Percentiles rank a stretch among this genome's conserved stretches.
Conservation (phyloP, 2,888 invertebrate species). For the Agapostemon virescens region DNA sequence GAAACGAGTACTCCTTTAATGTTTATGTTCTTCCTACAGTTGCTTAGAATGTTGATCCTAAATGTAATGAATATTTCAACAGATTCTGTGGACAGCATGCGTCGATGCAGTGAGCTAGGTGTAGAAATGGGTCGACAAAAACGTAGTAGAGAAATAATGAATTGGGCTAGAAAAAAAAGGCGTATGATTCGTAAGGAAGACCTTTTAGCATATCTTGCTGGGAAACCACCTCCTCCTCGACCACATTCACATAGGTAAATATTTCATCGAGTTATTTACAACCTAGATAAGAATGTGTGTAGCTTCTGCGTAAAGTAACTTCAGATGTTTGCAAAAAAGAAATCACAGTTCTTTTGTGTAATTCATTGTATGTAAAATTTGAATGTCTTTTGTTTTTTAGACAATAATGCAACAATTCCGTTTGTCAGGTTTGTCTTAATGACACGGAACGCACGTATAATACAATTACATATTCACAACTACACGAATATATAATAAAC, state of each 20-base stretch:
- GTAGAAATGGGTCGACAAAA: slow-evolving; percentile 88
- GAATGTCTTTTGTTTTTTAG: slow-evolving; percentile 21
- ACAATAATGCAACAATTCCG: slow-evolving; percentile 25
- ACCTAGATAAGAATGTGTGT: neutral
- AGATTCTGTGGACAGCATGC: slow-evolving; percentile 88
- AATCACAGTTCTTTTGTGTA: neutral
- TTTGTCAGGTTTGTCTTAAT: slow-evolving; percentile 26
- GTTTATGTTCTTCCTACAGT: neutral
- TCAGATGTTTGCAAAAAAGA: neutral
- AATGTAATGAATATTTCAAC: slow-evolving; percentile 48
- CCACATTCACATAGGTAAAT: slow-evolving; percentile 81
- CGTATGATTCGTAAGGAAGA: slow-evolving; percentile 89
- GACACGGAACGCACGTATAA: slow-evolving; percentile 17
- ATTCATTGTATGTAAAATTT: neutral
- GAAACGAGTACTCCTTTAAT: neutral
- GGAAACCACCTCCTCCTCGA: slow-evolving; percentile 85
- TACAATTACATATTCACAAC: neutral
- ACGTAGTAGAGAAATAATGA: slow-evolving; percentile 87
- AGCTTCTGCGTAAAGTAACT: slow-evolving; percentile 12
- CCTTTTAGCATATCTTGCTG: slow-evolving; percentile 88
- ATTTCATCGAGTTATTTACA: neutral
- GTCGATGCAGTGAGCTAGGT: slow-evolving; percentile 86
- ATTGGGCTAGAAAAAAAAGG: slow-evolving; percentile 88
- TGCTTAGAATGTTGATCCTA: slow-evolving; percentile 4
- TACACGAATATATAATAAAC: neutral